Evolutionary conservation across 1,140 invertebrate species (phyloP).

Genomic region (Plutomurus gul): DNA sequence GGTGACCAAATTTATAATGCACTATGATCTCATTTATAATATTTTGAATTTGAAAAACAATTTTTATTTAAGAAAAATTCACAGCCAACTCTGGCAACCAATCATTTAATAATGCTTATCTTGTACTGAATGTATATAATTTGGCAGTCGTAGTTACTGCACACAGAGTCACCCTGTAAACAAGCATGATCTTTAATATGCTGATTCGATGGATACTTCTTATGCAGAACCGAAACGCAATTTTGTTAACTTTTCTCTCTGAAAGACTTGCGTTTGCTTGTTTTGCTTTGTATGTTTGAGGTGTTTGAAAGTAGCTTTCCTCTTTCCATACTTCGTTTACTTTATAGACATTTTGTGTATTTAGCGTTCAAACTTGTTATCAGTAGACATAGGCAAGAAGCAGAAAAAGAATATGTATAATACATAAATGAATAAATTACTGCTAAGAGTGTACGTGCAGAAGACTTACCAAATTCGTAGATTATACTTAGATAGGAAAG

Average conservation of each 20-base stretch:
- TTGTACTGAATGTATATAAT: too few species aligned
- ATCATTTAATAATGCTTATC: too few species aligned
- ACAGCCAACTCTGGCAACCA: too few species aligned
- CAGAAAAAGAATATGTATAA: conserved; percentile 25
- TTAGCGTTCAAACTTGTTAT: not conserved
- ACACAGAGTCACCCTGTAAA: too few species aligned
- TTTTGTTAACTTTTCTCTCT: too few species aligned
- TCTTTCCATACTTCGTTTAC: not conserved
- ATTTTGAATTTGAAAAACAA: too few species aligned
- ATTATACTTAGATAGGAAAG: conserved; percentile 13
- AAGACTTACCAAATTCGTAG: conserved; percentile 15
- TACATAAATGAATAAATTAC: conserved; percentile 30
- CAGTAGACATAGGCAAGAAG: conserved; percentile 13
- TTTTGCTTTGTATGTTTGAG: not conserved
- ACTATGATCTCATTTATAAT: too few species aligned
- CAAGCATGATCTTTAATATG: too few species aligned
- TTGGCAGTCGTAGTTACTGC: too few species aligned
- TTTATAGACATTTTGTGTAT: not conserved
- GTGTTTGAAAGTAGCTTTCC: not conserved
- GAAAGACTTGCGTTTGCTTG: not conserved
- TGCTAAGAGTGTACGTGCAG: conserved; percentile 18
- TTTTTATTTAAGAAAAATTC: too few species aligned
- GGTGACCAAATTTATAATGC: too few species aligned
- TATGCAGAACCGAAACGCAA: not conserved
- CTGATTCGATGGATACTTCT: too few species aligned